A percentile compares a stretch with the other conserved stretches of the same genome.
Conservation (phyloP, 2,113 vertebrate species). For the Dolichotis patagonum region DNA sequence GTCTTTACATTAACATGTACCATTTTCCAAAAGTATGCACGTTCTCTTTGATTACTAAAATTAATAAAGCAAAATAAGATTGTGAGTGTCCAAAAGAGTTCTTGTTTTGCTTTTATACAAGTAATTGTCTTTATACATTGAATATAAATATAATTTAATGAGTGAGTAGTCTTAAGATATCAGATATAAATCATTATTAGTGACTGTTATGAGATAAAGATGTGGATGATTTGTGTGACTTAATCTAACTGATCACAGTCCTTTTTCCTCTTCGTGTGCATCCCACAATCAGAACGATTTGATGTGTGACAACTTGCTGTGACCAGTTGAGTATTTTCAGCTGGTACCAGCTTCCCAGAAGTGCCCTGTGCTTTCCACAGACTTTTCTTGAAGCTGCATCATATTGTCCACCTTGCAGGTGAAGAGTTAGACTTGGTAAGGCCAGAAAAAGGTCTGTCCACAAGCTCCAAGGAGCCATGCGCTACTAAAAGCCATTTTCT, state of each 20-base stretch:
- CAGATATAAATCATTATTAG: neutral
- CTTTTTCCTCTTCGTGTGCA: neutral
- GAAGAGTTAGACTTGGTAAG: neutral
- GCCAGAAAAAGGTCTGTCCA: neutral
- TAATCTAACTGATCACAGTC: neutral
- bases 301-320: neutral
- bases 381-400: neutral
- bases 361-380: neutral
- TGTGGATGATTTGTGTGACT: neutral
- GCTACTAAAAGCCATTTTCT: neutral
- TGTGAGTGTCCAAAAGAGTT: neutral
- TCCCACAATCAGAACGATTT: neutral
- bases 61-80: neutral
- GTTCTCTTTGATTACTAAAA: neutral
- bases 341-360: neutral
- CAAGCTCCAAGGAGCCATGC: neutral
- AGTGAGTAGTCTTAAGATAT: neutral
- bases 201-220: neutral
- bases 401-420: accelerated
- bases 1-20: neutral
- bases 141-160: neutral
- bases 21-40: neutral
- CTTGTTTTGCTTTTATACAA: neutral
- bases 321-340: neutral
- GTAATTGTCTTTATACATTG: neutral